Base-by-base conservation (phyloP, 2,113 vertebrate species). In the Columba janthina region DNA sequence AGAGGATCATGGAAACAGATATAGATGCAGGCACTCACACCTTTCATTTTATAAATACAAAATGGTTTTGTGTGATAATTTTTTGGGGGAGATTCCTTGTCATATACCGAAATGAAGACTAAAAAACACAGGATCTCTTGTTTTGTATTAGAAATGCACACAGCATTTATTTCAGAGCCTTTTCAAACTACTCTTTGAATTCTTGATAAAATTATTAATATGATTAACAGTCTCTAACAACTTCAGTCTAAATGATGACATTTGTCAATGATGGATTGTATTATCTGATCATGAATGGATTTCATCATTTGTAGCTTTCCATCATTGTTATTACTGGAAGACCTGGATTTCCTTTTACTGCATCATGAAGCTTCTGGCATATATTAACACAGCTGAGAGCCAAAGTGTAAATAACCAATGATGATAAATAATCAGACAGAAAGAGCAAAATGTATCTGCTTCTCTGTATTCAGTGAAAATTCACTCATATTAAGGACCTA, bases 301-400 rank as follows among this genome's bases (percentile, higher is more conserved):
- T 91, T 89, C 46, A 84, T 85, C 90, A 86, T 69, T 83, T 88
- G 44, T 66, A 95, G 44, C 32, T 97, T 97, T 95, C 77, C 56
- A 88, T 80, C 58, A 76, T 10, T 66, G 31, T 31, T 88, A 71
- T 84, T 95, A 79, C 50, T 77, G 32, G 60, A 91, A 94, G 60
- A 69, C 19, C 40, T 65, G 12, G 28, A 84, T 66, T 62, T 66
- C 16, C 24, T 75, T 78, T 54, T 34, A n/a, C 69, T 51, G 21
- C 25, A 84, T 67, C 24, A 17, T 38, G 21, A 75, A 56, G 17
- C 88, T 94, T 92, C 77, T 73, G 71, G 48, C 6, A 56, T 66
- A 56, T 81, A 92, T 78, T 76, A 94, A 89, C 25, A 91, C 15
- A 64, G 56, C 3, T 48, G 15, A 77, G 29, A 81, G 56, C 8